Percentiles rank a stretch among this genome's conserved stretches.
Evolutionary conservation across 1,140 invertebrate genomes (phyloP).

Genomic region (Conus betulinus): DNA sequence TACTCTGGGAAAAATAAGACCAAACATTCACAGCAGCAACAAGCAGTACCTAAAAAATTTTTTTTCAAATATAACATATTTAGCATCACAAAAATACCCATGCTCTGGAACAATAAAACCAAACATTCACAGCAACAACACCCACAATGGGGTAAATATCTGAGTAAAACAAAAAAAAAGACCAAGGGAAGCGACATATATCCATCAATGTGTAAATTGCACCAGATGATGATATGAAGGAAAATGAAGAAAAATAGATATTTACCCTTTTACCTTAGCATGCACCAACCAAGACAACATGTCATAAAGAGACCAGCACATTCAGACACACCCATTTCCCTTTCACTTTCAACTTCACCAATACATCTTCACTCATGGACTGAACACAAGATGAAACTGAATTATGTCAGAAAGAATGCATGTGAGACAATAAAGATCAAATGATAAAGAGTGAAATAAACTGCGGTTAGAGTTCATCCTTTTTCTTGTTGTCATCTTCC

Average conservation of each 20-base stretch:
- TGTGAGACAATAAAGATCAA: slow-evolving; percentile 12
- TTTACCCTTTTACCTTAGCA: not conserved
- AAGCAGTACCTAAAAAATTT: not conserved
- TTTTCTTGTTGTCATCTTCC: slow-evolving; percentile 60
- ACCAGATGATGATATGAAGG: too few species aligned
- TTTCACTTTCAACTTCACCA: not conserved
- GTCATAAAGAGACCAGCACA: too few species aligned
- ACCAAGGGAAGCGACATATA: not conserved
- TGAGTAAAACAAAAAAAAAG: not conserved
- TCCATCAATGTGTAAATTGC: not conserved
- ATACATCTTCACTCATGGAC: not conserved
- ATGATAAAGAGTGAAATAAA: not conserved
- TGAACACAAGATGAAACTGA: not conserved
- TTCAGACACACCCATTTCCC: not conserved
- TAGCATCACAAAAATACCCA: not conserved
- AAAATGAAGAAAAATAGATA: too few species aligned
- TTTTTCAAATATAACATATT: not conserved
- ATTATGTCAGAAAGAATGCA: not conserved
- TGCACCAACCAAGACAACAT: too few species aligned
- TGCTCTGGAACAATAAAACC: not conserved
- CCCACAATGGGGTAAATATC: too few species aligned
- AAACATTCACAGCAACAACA: not conserved
- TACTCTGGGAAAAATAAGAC: not conserved
- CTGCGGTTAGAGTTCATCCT: slow-evolving; percentile 64
- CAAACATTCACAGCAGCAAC: not conserved